Percentiles rank a stretch among this genome's conserved stretches.
phyloP scores from a whole-genome alignment of 1,140 invertebrate genomes.

The Amyelois transitella region DNA sequence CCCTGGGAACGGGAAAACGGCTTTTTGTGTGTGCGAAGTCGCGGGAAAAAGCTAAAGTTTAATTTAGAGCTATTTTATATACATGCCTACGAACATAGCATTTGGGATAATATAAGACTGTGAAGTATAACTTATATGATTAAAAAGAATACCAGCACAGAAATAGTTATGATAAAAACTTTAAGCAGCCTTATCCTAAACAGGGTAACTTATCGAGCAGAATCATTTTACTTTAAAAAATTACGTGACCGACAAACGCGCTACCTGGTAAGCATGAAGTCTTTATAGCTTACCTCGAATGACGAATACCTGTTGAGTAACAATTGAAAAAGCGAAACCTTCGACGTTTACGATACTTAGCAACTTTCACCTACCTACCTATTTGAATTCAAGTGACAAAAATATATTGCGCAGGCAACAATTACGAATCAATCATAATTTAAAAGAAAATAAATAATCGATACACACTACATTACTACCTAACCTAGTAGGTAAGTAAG shows the following conservation, averaged over 20 bases:
- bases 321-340: slow-evolving; percentile 66
- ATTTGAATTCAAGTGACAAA: slow-evolving; percentile 38
- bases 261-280: background rate
- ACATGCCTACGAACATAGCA: too few species aligned
- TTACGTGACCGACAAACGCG: background rate
- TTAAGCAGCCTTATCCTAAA: too few species aligned
- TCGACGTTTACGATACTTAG: slow-evolving; percentile 50
- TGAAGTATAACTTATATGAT: too few species aligned
- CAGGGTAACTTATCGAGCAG: too few species aligned
- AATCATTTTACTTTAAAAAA: background rate
- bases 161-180: too few species aligned
- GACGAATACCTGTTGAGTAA: slow-evolving; percentile 60
- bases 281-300: slow-evolving; percentile 16
- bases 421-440: background rate
- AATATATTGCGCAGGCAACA: background rate
- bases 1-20: too few species aligned
- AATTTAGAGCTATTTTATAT: too few species aligned
- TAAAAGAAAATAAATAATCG: background rate
- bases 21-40: too few species aligned
- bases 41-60: too few species aligned
- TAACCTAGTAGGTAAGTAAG: background rate
- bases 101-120: too few species aligned
- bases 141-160: too few species aligned
- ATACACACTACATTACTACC: background rate
- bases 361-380: slow-evolving; percentile 63